Evolutionary conservation across 2,888 invertebrate species (phyloP), one percentile per base, ranked within the genome.

Genomic region (Drosophila parthenogenetica): DNA sequence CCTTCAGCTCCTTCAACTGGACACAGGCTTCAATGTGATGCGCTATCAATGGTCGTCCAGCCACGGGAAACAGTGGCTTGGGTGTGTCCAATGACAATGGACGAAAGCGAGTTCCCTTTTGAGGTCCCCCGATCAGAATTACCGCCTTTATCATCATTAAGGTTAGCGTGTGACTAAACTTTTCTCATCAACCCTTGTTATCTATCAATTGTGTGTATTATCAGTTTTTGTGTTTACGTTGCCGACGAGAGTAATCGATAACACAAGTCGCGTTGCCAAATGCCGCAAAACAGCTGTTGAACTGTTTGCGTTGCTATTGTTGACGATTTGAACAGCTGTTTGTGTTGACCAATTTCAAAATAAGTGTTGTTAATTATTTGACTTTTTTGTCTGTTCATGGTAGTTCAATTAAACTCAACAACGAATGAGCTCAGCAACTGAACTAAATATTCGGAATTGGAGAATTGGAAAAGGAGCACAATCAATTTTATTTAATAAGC

Each of bases 21-120:
- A 94, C 94, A 89, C 98, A 98, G 49, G 99, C 98, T 92, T 98
- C 98, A 55, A 99, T 98, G 90, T 99, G 98, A 91, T 99, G 99
- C 90, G 99, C 98, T 68, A 99, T 97, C 70, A 99, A 94, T 0
- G 99, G 99, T 42, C 97, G 93, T 0, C 99, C 99, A 54, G 98
- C 99, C 13, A 99, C 96, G 0, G 99, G 99, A 92, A 99, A 99
- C 14, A 99, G 92, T 0, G 99, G 99, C 92, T 99, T 99, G 0
- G 99, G 99, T n/a, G 97, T 95, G 91, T 99, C 99, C 67, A 99
- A 93, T 0, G 99, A 99, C 3, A 99, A 93, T 0, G 99, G 99
- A 0, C 99, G 95, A 92, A 99, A 99, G 59, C 99, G 94, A 8
- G 99, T 99, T 1, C 99, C 99, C 50, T 98, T 98, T 92, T 97